Base-by-base conservation (phyloP, 2,888 invertebrate species). In the Dinocampus coccinellae region DNA sequence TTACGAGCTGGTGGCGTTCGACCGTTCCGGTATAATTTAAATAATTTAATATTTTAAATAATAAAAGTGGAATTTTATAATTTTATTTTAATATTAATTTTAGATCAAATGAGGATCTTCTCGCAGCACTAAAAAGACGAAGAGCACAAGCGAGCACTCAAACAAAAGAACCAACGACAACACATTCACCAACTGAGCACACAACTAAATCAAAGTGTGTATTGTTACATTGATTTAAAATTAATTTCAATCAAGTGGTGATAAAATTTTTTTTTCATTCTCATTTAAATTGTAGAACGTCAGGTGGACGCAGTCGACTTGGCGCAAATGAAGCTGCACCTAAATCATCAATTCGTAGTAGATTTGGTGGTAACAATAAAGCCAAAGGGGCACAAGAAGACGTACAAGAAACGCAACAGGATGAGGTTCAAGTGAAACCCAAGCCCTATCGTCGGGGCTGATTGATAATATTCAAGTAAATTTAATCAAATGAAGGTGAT, bases 71-170 rank as follows among this genome's bases (percentile, higher is more conserved):
- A n/a, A n/a, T n/a, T n/a, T n/a, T n/a, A n/a, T n/a, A n/a, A n/a
- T n/a, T n/a, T 29, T 29, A 29, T 4, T 55, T 47, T 42, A 47
- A 52, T n/a, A 2, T 39, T 55, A 33, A 24, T 65, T 73, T 9
- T 55, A 86, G 94, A 80, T 94, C 94, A 82, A 94, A 94, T 87
- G 92, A 93, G 71, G 94, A 94, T 80, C 90, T 94, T 33, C 88
- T 94, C 58, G 93, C 92, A 68, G 91, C 93, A 0, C 88, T 94
- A 71, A 94, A 94, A 86, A 91, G 92, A 80, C 90, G 93, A 81
- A 90, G 94, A 79, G 92, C 92, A 73, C 92, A 93, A 84, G 93
- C 90, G 20, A 91, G 91, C 90, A 88, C 74, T 34, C 81, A 81
- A 42, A 52, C 80, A n/a, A 76, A 77, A 24, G 84, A 84, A 20